phyloP scores from a whole-genome alignment of 2,888 invertebrate genomes.

The Kryphioiulus occultus region DNA sequence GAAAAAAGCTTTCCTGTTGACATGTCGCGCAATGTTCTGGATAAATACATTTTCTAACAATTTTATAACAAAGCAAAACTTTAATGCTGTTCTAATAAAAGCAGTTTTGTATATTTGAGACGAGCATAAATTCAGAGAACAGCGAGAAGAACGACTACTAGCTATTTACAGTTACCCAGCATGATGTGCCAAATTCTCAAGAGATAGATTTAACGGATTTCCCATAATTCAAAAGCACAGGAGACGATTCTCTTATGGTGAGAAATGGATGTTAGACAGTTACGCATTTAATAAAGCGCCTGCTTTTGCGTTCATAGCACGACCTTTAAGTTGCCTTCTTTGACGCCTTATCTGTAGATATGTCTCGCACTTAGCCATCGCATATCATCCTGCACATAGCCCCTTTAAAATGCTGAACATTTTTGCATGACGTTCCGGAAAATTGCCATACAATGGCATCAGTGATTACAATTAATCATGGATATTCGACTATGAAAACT shows the following conservation, averaged over 20 bases:
- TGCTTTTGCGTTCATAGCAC: neutral
- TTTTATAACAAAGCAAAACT: neutral
- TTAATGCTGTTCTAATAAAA: neutral
- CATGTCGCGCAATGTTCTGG: neutral
- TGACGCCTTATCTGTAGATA: neutral
- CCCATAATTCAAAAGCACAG: neutral
- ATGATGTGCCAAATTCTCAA: neutral
- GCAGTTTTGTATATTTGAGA: neutral
- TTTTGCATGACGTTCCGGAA: neutral
- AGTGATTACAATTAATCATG: neutral
- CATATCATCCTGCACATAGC: neutral
- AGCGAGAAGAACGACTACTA: neutral
- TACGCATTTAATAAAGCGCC: neutral
- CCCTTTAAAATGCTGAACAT: neutral
- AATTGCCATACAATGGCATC: neutral
- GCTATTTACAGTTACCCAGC: neutral
- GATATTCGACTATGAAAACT: neutral
- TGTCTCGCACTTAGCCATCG: neutral
- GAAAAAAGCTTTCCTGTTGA: neutral
- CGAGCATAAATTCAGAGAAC: neutral
- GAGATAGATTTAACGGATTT: slow-evolving; percentile 4
- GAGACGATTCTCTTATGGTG: neutral
- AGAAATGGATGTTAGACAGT: neutral
- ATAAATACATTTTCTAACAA: neutral
- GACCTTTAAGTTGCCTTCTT: neutral